Conservation (phyloP, 1,140 invertebrate species). For the Pseudobourletiella spinata region DNA sequence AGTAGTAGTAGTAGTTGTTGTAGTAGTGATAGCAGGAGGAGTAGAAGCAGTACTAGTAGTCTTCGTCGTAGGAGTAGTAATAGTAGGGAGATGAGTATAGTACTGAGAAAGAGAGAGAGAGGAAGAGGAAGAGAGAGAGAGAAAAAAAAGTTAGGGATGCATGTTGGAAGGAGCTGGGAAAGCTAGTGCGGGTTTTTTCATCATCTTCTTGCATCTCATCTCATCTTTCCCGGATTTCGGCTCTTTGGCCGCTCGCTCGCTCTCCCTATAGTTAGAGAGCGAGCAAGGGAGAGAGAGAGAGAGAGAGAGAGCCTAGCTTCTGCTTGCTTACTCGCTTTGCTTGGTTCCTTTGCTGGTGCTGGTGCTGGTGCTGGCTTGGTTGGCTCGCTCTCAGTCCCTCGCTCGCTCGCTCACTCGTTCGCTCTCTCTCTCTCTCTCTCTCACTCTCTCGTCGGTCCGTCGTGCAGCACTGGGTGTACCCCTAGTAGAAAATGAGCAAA, state of each 20-base stretch:
- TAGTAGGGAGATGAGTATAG: no score
- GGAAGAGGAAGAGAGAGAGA: slow-evolving; percentile 28
- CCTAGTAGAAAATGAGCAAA: slow-evolving; percentile 25
- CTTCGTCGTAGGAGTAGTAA: no score
- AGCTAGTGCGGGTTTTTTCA: slow-evolving; percentile 35
- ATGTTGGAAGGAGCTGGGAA: slow-evolving; percentile 24
- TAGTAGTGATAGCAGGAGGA: no score
- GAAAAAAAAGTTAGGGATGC: slow-evolving; percentile 13
- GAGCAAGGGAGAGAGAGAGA: no score
- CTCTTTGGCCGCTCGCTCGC: slow-evolving; percentile 29
- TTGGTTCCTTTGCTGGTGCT: slow-evolving; percentile 29
- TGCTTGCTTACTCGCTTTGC: slow-evolving; percentile 35
- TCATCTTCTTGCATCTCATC: slow-evolving; percentile 44
- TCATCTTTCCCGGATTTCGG: slow-evolving; percentile 42
- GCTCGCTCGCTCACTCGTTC: no score
- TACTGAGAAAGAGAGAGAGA: slow-evolving; percentile 23
- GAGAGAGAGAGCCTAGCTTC: slow-evolving; percentile 12
- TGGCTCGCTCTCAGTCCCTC: no score
- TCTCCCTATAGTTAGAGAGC: no score
- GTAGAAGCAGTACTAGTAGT: no score
- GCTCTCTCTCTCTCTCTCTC: no score
- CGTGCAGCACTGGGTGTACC: background rate
- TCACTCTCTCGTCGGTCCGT: slow-evolving; percentile 2
- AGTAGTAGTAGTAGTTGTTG: no score
- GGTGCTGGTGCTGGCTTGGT: no score